Base-by-base conservation (phyloP, 2,113 vertebrate species). In the Campylorhamphus procurvoides region DNA sequence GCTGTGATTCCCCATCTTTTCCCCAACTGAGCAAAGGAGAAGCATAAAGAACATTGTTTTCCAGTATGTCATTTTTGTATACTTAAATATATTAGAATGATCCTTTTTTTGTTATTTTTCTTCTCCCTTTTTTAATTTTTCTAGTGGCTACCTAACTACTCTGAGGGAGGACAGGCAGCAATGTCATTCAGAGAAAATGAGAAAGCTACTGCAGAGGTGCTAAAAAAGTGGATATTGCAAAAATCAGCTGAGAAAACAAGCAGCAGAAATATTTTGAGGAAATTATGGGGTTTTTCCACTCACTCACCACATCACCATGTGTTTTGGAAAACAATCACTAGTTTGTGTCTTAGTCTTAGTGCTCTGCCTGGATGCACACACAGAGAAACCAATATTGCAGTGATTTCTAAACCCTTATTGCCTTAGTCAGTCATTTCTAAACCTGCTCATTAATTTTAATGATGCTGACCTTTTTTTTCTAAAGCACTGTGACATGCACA, bases 391-490 rank as follows among this genome's bases (percentile, higher is more conserved):
- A 67, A 37, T 87, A 92, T 56, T 78, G 31, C 37, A 83, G 46
- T 49, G 0, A 33, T 85, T 87, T 90, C 67, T 79, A 53, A n/a
- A 77, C 1, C 0, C 33, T 14, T 33, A 78, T 58, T 50, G 68
- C 18, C 24, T 76, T 83, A 89, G 53, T 82, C 52, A 68, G 13
- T 39, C 33, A 6, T 60, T 75, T 82, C 10, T 69, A 87, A 96
- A 80, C 25, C 9, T 69, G 20, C 7, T 93, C 33, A 90, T 93
- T 79, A 77, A 44, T 84, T 96, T 74, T 80, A 92, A 71, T 63
- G 59, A 59, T 62, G 18, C 42, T 81, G 72, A 77, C 11, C 13
- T 55, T 42, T 60, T 86, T 44, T 73, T 81, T 63, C 50, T 58
- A 74, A 86, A 81, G 10, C 5, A 4, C 13, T 74, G 18, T 83